Base-by-base conservation (phyloP, 2,888 invertebrate species). In the Aporophyla nigra region DNA sequence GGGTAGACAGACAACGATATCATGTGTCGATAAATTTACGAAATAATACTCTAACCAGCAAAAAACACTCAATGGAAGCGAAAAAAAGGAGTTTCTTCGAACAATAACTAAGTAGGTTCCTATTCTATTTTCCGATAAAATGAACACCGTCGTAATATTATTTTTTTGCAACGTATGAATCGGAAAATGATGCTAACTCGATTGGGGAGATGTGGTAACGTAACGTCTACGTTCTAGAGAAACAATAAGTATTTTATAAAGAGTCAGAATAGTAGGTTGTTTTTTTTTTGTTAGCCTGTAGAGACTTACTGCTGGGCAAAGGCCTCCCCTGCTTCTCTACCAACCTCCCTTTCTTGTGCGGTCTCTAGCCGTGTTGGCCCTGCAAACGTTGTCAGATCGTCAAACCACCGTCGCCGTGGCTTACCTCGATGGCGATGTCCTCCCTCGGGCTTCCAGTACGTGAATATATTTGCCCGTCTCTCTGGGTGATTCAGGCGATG, bases 1-100 rank as follows among this genome's bases (percentile, higher is more conserved):
- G 40, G 53, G 61, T 73, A 73, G 61, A 58, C 53, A 49, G 21
- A 46, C 43, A 58, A 53, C 58, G 79, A 70, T 79, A 67, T 69
- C 56, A 62, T 53, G 68, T 70, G 71, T 72, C 84, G 56, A 81
- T 81, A 79, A 83, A 81, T 83, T 83, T 46, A 66, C 40, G 56
- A 19, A 81, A 79, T 83, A 83, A 83, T 83, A 83, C 62, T 58
- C 16, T 53, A 49, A 71, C 67, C 71, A 63, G 56, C 53, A 62
- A 51, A 82, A 76, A 78, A 74, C n/a, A 81, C 51, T 56, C 61
- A 76, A 62, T 61, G 33, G 43, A 9, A 53, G 24, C 27, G 68
- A 82, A 83, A 76, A 80, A 77, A 71, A 16, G 10, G 43, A 63
- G 59, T 68, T 68, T 54, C 9, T 54, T 24, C 49, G 46, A 68